Evolutionary conservation across 1,140 invertebrate genomes (phyloP).

Genomic region (Zaprionus lachaisei): DNA sequence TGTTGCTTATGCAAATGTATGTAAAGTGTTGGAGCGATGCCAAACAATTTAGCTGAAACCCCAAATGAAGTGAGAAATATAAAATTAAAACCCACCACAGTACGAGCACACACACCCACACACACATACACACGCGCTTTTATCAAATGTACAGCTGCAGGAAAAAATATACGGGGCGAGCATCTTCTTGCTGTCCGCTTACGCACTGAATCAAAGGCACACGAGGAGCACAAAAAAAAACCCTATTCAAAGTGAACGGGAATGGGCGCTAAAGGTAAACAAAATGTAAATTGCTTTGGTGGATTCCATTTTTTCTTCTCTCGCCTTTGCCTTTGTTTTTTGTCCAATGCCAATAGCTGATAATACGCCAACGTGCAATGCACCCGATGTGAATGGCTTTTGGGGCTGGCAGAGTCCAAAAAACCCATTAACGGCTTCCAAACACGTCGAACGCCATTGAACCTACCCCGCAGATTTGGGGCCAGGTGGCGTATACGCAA

Average conservation of each 20-base stretch:
- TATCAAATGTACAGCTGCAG: slow-evolving; percentile 2
- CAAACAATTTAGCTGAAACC: slow-evolving; percentile 50
- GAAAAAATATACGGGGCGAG: slow-evolving; percentile 18
- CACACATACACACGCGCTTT: not conserved
- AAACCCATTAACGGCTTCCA: slow-evolving; percentile 54
- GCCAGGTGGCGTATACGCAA: slow-evolving; percentile 44
- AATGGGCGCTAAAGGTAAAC: slow-evolving; percentile 49
- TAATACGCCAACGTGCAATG: slow-evolving; percentile 54
- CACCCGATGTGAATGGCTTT: slow-evolving; percentile 43
- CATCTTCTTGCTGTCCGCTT: slow-evolving; percentile 39
- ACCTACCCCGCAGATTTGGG: slow-evolving; percentile 32
- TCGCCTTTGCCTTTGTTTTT: slow-evolving; percentile 13
- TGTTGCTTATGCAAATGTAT: slow-evolving; percentile 71
- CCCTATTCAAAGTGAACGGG: not conserved
- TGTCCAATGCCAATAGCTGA: slow-evolving; percentile 56
- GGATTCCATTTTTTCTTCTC: slow-evolving; percentile 32
- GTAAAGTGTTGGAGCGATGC: slow-evolving; percentile 66
- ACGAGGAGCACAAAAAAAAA: slow-evolving; percentile 2
- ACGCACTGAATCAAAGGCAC: slow-evolving; percentile 49
- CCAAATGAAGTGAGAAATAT: slow-evolving; percentile 77
- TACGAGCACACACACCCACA: not conserved
- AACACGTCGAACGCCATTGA: slow-evolving; percentile 59
- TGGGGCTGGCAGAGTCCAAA: slow-evolving; percentile 43
- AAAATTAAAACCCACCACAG: slow-evolving; percentile 59
- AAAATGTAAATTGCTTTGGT: slow-evolving; percentile 70